phyloP scores from a whole-genome alignment of 2,888 invertebrate species.

The Xestia ashworthii region DNA sequence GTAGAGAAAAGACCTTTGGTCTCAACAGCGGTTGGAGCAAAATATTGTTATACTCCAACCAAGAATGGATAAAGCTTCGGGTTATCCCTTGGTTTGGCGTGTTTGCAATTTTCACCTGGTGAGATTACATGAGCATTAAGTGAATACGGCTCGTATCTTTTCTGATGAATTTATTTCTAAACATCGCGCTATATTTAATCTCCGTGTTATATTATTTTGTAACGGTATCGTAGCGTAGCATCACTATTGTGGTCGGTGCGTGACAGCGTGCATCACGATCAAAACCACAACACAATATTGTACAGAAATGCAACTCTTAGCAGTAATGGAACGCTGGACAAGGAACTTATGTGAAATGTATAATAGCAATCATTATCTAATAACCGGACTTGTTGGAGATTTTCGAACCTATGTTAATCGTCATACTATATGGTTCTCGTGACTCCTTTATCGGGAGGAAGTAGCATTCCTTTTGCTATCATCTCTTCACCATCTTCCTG shows the following conservation, averaged over 20 bases:
- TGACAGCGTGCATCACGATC: conserved; percentile 76
- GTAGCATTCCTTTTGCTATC: background rate
- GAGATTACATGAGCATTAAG: background rate
- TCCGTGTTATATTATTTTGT: conserved; percentile 13
- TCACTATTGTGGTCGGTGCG: conserved; percentile 70
- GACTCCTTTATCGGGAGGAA: background rate
- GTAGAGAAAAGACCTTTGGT: background rate
- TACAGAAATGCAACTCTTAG: conserved; percentile 31
- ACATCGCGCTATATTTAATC: conserved; percentile 21
- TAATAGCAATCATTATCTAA: background rate
- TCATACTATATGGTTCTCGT: background rate
- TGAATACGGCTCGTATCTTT: background rate
- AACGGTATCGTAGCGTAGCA: conserved; percentile 47
- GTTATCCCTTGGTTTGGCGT: background rate
- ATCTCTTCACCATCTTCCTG: background rate
- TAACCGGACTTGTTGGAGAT: background rate
- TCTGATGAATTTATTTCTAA: conserved; percentile 8
- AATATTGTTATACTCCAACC: background rate
- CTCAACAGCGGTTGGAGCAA: background rate
- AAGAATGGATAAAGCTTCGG: background rate
- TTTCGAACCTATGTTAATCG: background rate
- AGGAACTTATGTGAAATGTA: background rate
- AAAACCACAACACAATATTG: conserved; percentile 29
- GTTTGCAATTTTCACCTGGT: background rate
- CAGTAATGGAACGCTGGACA: background rate